These are phyloP conservation scores for Ecdyonurus torrentis DNA, from an alignment of 2,888 invertebrate genomes.

Conservation along the genomic window DNA sequence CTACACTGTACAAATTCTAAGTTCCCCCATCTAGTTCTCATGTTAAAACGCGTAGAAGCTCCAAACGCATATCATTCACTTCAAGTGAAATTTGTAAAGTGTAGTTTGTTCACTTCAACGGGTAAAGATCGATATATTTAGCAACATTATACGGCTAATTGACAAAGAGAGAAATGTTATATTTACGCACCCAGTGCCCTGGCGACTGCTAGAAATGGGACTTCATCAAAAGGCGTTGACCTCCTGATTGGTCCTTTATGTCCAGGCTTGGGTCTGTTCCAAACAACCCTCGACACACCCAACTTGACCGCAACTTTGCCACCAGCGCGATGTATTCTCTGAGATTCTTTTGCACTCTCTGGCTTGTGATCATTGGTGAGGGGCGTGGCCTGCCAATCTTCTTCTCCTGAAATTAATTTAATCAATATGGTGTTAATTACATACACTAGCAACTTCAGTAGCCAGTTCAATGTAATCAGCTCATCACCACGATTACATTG, in stretches of 20 bases:
- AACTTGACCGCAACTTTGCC: conserved; percentile 61
- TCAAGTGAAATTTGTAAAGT: too few relatives aligned
- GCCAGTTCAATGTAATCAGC: too few relatives aligned
- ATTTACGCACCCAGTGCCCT: conserved; percentile 55
- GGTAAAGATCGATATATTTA: too few relatives aligned
- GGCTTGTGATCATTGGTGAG: conserved; percentile 93
- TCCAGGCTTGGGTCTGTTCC: conserved; percentile 81
- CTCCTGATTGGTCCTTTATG: conserved; percentile 75
- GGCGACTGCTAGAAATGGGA: conserved; percentile 92
- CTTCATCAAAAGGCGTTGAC: conserved; percentile 81
- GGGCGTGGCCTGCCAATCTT: conserved; percentile 61
- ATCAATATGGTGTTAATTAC: too few relatives aligned
- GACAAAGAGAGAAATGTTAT: not conserved
- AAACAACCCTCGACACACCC: conserved; percentile 91
- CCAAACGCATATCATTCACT: too few relatives aligned
- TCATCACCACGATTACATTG: too few relatives aligned
- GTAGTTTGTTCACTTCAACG: too few relatives aligned
- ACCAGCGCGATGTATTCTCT: conserved; percentile 63
- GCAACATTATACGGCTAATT: too few relatives aligned
- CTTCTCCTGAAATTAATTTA: conserved; percentile 33
- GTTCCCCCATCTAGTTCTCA: too few relatives aligned
- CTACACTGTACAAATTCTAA: too few relatives aligned
- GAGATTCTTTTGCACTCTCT: conserved; percentile 66
- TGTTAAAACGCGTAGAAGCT: too few relatives aligned
- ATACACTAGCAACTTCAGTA: too few relatives aligned